phyloP scores from a whole-genome alignment of 2,797 vertebrate species.

The Microctenopoma stevenorrisi region DNA sequence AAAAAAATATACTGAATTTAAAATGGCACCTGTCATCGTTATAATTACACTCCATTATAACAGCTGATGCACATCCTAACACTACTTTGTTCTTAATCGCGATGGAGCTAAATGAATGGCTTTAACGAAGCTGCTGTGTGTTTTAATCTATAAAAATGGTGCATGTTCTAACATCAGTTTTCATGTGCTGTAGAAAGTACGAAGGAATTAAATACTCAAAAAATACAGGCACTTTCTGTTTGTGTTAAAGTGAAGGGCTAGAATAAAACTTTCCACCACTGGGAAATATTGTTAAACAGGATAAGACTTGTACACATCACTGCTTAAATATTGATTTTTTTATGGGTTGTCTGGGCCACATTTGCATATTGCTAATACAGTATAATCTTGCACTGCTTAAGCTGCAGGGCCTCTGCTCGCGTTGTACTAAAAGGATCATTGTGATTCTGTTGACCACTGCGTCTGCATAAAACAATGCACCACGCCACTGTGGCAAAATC shows the following conservation, averaged over 20 bases:
- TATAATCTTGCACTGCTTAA: neutral
- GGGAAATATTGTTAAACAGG: neutral
- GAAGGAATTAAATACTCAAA: too few species aligned
- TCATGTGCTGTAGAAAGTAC: too few species aligned
- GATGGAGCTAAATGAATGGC: neutral
- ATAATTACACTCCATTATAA: neutral
- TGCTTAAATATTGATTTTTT: neutral
- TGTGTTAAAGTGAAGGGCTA: too few species aligned
- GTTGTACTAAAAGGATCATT: conserved; percentile 4
- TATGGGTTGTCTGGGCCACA: neutral
- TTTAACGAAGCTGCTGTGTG: too few species aligned
- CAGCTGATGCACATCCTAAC: neutral
- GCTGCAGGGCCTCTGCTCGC: neutral
- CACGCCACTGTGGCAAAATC: conserved; percentile 5
- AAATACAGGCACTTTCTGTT: too few species aligned
- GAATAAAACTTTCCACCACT: neutral
- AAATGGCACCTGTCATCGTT: neutral
- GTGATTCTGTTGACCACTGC: neutral
- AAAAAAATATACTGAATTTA: neutral
- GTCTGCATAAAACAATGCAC: conserved; percentile 8
- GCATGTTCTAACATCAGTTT: too few species aligned
- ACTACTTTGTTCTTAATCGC: neutral
- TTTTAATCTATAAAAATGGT: too few species aligned
- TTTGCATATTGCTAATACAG: neutral
- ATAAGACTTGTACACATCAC: neutral